Evolutionary conservation across 2,113 vertebrate species (phyloP).

Genomic region (Bungarus multicinctus): DNA sequence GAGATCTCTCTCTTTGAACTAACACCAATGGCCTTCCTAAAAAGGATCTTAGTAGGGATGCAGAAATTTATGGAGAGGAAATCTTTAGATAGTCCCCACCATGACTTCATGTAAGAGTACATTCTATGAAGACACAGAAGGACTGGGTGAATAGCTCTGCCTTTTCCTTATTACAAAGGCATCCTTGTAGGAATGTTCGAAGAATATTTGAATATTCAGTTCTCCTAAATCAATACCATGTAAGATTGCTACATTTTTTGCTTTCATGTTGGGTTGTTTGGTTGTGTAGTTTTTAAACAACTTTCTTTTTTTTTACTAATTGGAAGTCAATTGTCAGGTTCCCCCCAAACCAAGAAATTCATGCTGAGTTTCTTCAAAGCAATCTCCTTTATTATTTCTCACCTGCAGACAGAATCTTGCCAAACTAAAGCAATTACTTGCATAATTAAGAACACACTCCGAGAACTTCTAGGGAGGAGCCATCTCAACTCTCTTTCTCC

Average conservation of each 20-base stretch:
- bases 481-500: neutral
- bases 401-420: neutral
- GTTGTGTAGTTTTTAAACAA: neutral
- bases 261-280: neutral
- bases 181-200: neutral
- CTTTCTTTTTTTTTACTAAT: neutral
- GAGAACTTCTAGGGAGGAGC: too few species aligned
- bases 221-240: neutral
- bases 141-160: neutral
- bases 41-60: neutral
- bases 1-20: neutral
- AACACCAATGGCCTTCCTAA: neutral
- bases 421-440: neutral
- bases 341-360: neutral
- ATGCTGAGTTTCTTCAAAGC: neutral
- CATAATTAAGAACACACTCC: too few species aligned
- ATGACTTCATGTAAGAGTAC: neutral
- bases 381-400: neutral
- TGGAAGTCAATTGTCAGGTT: neutral
- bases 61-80: neutral
- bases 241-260: neutral
- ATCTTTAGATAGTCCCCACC: neutral
- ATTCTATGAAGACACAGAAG: neutral
- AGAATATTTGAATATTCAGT: neutral
- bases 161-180: neutral